Base-by-base conservation (phyloP, 2,113 vertebrate genomes). In the Vidua chalybeata region DNA sequence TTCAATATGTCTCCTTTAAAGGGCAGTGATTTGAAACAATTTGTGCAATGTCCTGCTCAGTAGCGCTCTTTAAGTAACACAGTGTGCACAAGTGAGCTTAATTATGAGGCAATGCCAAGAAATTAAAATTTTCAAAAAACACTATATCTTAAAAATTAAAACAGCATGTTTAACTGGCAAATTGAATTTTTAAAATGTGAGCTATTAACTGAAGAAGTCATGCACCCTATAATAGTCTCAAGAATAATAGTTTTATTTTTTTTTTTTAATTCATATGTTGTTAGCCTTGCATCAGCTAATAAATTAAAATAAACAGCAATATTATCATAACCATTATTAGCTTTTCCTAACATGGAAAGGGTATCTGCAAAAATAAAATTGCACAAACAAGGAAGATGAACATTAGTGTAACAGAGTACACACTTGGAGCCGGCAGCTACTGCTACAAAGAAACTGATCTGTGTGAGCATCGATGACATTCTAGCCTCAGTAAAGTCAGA, bases 321-420 rank as follows among this genome's bases (percentile, higher is more conserved):
- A 61, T 28, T 51, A 67, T 74, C 11, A 48, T 30, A 82, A 75
- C 17, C 17, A 63, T 33, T 59, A 89, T 43, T 11, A 66, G 76
- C 23, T 27, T 77, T 76, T 59, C 31, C n/a, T 71, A 91, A 69
- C 7, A 39, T 62, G 33, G n/a, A 54, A 59, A 69, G 23, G 22
- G 14, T 21, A 78, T 15, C 37, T 55, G 51, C 48, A 80, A 72
- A 88, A 80, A 27, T 49, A 72, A 76, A 84, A 68, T 30, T 30
- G 13, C 22, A 63, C 9, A 35, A 77, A 78, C 2, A 6, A 52
- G 21, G 35, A 71, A 78, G 22, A 63, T 22, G 22, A 78, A 67
- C 2, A 0, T 45, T 19, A 56, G 8, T 9, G 5, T 52, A 72
- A 46, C 0, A 0, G 23, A 88, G 68, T 10, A 37, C 1, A 30